A percentile compares a stretch with the other conserved stretches of the same genome.
Evolutionary conservation across 2,113 vertebrate species (phyloP).

Genomic region (Motacilla alba): DNA sequence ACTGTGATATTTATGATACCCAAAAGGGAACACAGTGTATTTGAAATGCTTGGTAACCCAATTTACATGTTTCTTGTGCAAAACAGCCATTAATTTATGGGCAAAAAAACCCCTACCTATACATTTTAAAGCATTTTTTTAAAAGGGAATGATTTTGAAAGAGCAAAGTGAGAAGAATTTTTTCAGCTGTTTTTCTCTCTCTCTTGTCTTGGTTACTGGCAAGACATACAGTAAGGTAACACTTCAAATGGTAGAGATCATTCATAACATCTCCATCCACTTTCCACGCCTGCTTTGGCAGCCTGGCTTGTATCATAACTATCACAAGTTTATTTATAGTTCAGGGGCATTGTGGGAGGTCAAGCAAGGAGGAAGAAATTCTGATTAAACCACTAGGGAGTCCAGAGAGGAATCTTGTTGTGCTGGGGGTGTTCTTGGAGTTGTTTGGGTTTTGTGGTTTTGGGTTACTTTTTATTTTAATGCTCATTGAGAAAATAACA

Average conservation of each 20-base stretch:
- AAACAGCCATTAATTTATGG: background rate
- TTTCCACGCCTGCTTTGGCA: background rate
- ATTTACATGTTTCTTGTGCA: background rate
- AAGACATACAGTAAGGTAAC: background rate
- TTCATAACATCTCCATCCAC: constrained; percentile 21
- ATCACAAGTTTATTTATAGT: constrained; percentile 41
- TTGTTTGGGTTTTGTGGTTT: background rate
- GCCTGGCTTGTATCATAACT: background rate
- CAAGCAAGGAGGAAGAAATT: constrained; percentile 3
- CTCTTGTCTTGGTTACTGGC: background rate
- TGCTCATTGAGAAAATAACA: background rate
- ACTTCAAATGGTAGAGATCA: background rate
- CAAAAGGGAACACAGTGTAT: background rate
- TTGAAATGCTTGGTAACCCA: background rate
- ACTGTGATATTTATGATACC: background rate
- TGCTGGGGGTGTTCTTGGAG: background rate
- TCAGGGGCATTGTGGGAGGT: background rate
- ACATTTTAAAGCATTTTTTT: background rate
- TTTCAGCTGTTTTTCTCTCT: background rate
- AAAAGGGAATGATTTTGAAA: background rate
- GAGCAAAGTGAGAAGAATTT: background rate
- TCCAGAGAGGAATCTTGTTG: background rate
- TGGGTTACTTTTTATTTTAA: background rate
- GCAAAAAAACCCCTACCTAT: background rate
- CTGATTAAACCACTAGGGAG: background rate